Conservation (phyloP, 2,888 invertebrate species). For the Xanthorhoe spadicearia region DNA sequence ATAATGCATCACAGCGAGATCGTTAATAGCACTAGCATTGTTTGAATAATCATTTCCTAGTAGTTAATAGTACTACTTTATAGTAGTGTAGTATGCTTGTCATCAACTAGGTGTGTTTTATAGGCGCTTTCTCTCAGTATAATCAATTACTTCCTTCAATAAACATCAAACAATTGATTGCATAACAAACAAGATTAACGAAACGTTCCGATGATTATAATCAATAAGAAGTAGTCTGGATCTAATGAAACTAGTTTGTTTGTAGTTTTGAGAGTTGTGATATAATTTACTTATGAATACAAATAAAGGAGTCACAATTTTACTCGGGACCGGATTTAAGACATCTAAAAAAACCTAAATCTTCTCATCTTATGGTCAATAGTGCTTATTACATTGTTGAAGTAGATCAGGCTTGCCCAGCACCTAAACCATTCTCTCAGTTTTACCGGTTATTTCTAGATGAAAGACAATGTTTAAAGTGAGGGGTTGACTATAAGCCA, state of each 20-base stretch:
- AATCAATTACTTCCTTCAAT: constrained; percentile 24
- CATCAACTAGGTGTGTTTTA: neutral
- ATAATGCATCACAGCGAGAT: neutral
- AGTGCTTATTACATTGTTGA: too few species aligned
- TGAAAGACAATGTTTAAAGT: too few species aligned
- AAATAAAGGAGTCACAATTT: constrained; percentile 15
- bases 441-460: too few species aligned
- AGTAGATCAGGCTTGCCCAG: too few species aligned
- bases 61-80: neutral
- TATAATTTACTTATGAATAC: constrained; percentile 23
- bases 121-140: constrained; percentile 18
- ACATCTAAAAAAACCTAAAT: neutral
- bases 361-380: too few species aligned
- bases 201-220: constrained; percentile 17
- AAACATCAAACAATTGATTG: constrained; percentile 24
- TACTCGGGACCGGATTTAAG: neutral
- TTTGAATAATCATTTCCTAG: constrained; percentile 3
- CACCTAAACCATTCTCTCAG: too few species aligned
- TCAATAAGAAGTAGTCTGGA: constrained; percentile 22
- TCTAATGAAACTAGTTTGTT: constrained; percentile 26
- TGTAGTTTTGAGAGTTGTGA: constrained; percentile 11
- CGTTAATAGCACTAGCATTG: neutral
- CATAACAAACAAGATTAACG: constrained; percentile 20
- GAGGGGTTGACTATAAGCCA: too few species aligned
- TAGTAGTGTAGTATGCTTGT: constrained; percentile 9